Base-by-base conservation (phyloP, 2,888 invertebrate genomes). In the Scaptomyza parva region DNA sequence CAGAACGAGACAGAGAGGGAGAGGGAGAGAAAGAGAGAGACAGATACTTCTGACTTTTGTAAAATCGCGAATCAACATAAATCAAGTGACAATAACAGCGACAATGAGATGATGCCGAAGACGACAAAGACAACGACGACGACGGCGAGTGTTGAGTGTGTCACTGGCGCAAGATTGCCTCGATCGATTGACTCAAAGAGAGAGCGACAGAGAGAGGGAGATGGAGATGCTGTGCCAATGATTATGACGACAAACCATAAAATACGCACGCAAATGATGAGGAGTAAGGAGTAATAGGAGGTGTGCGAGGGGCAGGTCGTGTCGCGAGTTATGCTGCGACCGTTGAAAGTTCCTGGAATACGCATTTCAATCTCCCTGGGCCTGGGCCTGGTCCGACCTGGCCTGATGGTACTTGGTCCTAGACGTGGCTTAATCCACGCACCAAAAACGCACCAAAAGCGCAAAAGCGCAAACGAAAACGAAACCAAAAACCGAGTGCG, bases 181-280 rank as follows among this genome's bases (percentile, higher is more conserved):
- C 6, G 17, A 37, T 11, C n/a, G 12, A 28, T 8, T 9, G 9
- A 28, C 2, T n/a, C 50, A 26, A 39, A 2, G 37, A 30, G 28
- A 18, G 17, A 22, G 12, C 20, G 18, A 17, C 5, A 20, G 57
- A 24, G 44, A 4, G 33, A 39, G 30, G 7, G 12, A 40, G 20
- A 39, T 22, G 40, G 43, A 65, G 81, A 76, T 78, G 76, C 78
- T 80, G 80, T 57, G 82, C 54, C 65, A 73, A 78, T 80, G 82
- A 82, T 82, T 82, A 82, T 82, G 86, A 85, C 83, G 86, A 82
- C 86, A 82, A 79, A 79, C 82, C 81, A 85, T 82, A 80, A 82
- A 82, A 86, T 68, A 79, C 83, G 71, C 35, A 66, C 68, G n/a
- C n/a, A n/a, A n/a, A n/a, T n/a, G n/a, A n/a, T n/a, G 69, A 65